These are phyloP conservation scores for Lepidurus apus DNA, from an alignment of 1,140 invertebrate genomes.

Conservation along the genomic window DNA sequence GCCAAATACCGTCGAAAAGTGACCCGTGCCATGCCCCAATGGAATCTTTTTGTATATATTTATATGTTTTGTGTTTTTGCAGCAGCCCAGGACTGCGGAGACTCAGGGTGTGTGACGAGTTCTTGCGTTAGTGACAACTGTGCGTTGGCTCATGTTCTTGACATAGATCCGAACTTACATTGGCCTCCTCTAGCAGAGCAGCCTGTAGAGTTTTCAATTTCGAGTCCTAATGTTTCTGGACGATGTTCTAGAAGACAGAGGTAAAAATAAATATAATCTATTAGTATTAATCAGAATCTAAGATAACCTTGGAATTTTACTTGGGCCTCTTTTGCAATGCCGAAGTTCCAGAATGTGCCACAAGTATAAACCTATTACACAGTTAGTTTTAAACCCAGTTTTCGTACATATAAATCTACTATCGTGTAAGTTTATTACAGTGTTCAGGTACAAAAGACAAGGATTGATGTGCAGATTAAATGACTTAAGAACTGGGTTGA, in stretches of 20 bases:
- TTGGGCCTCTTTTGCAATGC: too few species aligned
- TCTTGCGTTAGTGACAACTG: background rate
- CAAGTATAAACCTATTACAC: background rate
- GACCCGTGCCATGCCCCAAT: background rate
- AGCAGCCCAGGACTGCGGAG: background rate
- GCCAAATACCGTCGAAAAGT: conserved; percentile 10
- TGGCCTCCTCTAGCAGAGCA: conserved; percentile 7
- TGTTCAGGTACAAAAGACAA: background rate
- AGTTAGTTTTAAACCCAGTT: background rate
- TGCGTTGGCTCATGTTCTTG: conserved; percentile 3
- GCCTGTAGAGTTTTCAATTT: conserved; percentile 12
- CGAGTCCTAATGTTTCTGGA: background rate
- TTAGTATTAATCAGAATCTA: background rate
- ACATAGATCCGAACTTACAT: conserved; percentile 5
- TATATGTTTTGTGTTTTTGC: background rate
- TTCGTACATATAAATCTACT: too few species aligned
- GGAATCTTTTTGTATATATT: background rate
- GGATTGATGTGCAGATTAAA: background rate
- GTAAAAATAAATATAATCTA: background rate
- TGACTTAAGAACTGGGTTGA: background rate
- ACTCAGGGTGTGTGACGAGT: background rate
- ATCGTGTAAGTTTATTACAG: too few species aligned
- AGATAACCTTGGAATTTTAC: conserved; percentile 1
- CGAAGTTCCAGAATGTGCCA: background rate
- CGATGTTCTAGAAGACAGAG: background rate